Conservation (phyloP, 2,113 vertebrate species). For the Pachycephala philippinensis region DNA sequence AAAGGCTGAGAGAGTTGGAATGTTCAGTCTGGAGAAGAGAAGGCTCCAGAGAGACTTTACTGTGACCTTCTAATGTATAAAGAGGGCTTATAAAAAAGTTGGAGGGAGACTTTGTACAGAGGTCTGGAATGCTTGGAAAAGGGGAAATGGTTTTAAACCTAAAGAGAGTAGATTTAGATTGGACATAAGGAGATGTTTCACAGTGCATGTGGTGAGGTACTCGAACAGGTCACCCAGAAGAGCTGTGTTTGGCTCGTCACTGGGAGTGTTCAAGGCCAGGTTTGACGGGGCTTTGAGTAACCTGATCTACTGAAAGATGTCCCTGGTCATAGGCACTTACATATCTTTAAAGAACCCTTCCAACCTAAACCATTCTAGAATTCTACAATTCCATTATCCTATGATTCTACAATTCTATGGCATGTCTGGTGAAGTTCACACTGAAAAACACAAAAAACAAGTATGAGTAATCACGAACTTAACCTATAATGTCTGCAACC, state of each 20-base stretch:
- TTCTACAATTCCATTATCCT: background rate
- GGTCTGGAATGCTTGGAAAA: background rate
- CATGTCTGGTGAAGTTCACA: background rate
- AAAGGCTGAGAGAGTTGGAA: background rate
- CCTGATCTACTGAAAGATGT: background rate
- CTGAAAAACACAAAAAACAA: background rate
- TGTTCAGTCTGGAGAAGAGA: background rate
- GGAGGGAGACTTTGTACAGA: background rate
- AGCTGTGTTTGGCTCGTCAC: background rate
- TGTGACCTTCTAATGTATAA: background rate
- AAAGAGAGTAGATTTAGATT: background rate
- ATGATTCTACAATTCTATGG: background rate
- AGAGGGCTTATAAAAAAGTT: background rate
- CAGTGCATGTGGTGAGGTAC: background rate
- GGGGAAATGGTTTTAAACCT: background rate
- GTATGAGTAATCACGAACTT: background rate
- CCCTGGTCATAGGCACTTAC: background rate
- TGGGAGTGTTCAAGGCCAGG: background rate
- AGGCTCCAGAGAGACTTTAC: background rate
- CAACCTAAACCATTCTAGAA: background rate
- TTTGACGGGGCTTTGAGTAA: background rate
- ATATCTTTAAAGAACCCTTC: background rate
- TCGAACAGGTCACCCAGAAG: rapidly evolving
- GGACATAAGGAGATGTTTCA: background rate
- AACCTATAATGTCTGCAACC: background rate